These are phyloP conservation scores for Reticulitermes lucifugus DNA, from an alignment of 2,888 invertebrate genomes.

Conservation along the genomic window DNA sequence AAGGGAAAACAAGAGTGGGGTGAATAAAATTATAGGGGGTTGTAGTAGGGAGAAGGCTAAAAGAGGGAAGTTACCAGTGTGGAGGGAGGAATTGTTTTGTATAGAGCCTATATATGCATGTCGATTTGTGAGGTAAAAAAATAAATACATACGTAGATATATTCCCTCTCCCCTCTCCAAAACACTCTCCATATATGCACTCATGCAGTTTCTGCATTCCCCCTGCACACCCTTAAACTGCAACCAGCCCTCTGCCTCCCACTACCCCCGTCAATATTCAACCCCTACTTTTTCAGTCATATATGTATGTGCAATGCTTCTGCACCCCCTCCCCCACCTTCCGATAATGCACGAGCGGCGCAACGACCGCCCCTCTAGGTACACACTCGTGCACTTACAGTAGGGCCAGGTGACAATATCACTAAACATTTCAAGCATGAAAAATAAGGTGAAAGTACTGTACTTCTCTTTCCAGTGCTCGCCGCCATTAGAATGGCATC, in stretches of 20 bases:
- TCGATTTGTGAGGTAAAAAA: slow-evolving; percentile 30
- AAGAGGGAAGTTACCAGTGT: not conserved
- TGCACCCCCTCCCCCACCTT: not conserved
- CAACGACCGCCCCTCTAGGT: slow-evolving; percentile 18
- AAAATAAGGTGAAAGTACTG: too few species aligned
- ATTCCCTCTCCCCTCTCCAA: not conserved
- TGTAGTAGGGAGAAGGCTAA: slow-evolving; percentile 4
- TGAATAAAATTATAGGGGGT: slow-evolving; percentile 16
- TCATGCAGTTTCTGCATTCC: slow-evolving; percentile 39
- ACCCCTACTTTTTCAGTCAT: slow-evolving; percentile 40
- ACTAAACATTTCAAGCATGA: not conserved
- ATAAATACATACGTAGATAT: slow-evolving; percentile 1
- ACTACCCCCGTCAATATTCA: slow-evolving; percentile 31
- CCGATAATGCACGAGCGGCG: slow-evolving; percentile 6
- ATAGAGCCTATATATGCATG: slow-evolving; percentile 28
- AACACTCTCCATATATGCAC: slow-evolving; percentile 10
- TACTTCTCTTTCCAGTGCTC: too few species aligned
- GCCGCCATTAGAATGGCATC: too few species aligned
- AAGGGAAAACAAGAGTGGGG: not conserved
- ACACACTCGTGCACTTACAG: slow-evolving; percentile 18
- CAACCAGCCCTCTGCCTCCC: slow-evolving; percentile 9
- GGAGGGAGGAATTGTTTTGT: slow-evolving; percentile 25
- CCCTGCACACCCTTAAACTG: slow-evolving; percentile 20
- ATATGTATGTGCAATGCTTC: slow-evolving; percentile 38
- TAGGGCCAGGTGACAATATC: not conserved